Percentiles rank a stretch among this genome's conserved stretches.
These are phyloP conservation scores for Muntiacus muntjak DNA, from an alignment of 2,113 vertebrate genomes.

Conservation along the genomic window DNA sequence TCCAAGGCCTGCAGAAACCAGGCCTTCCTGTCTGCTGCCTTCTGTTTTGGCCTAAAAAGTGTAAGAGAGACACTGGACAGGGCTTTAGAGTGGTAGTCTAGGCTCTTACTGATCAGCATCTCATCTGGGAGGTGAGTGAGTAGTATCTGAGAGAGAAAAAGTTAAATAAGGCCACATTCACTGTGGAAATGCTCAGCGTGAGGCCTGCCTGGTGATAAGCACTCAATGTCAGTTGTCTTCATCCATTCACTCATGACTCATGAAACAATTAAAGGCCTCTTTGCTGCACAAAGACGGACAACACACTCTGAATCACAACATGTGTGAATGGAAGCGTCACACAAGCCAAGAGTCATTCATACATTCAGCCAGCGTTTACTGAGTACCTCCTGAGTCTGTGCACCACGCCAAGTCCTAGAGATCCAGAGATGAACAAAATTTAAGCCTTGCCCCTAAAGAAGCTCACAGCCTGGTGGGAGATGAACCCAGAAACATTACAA, in stretches of 20 bases:
- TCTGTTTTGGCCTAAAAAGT: conserved; percentile 1
- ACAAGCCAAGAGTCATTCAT: conserved; percentile 52
- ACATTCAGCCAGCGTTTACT: conserved; percentile 51
- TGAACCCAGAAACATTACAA: background rate
- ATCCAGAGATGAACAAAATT: background rate
- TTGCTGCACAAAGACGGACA: conserved; percentile 32
- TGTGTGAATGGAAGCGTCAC: conserved; percentile 35
- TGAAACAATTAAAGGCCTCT: conserved; percentile 11
- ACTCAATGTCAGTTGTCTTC: background rate
- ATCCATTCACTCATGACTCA: conserved; percentile 34
- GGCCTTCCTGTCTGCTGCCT: background rate
- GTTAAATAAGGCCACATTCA: conserved; percentile 12
- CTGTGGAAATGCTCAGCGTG: background rate
- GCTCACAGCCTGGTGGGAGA: conserved; percentile 40
- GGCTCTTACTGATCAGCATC: background rate
- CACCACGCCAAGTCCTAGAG: conserved; percentile 28
- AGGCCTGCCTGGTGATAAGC: background rate
- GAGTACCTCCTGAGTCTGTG: conserved; percentile 16
- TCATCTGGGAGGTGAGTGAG: background rate
- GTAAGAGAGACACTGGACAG: background rate
- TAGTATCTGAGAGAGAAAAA: background rate
- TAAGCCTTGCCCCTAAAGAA: conserved; percentile 46
- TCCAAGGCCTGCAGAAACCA: background rate
- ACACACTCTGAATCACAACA: conserved; percentile 25
- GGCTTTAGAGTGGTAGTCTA: background rate